phyloP scores from a whole-genome alignment of 2,888 invertebrate genomes.

The Sclerodermus sp. region DNA sequence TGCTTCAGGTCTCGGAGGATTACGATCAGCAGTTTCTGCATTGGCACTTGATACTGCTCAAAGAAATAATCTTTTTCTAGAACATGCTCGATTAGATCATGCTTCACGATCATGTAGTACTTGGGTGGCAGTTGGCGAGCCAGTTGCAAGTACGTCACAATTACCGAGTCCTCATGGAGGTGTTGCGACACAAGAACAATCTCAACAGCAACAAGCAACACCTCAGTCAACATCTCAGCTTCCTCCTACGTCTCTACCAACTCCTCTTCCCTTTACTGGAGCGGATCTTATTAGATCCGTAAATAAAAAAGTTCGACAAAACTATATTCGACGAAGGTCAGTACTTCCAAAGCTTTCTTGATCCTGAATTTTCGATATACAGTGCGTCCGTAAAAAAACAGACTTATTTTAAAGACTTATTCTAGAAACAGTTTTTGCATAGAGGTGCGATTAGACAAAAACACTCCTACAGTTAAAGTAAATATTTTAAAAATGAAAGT shows the following conservation, averaged over 20 bases:
- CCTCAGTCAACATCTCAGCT: constrained; percentile 23
- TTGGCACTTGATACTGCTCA: constrained; percentile 62
- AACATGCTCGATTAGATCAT: constrained; percentile 65
- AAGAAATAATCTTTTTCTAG: constrained; percentile 61
- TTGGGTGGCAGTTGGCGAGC: constrained; percentile 82
- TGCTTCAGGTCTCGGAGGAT: constrained; percentile 43
- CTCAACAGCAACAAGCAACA: constrained; percentile 33
- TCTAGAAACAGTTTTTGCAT: too few relatives aligned
- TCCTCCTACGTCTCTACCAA: constrained; percentile 57
- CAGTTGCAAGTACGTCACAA: constrained; percentile 72
- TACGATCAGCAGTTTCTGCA: constrained; percentile 61
- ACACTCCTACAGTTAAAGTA: too few relatives aligned
- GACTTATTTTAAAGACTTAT: too few relatives aligned
- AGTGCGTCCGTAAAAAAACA: too few relatives aligned
- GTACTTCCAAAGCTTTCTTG: too few relatives aligned
- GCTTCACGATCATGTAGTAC: constrained; percentile 78
- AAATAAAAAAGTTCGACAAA: constrained; percentile 82
- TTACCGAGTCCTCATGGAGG: constrained; percentile 81
- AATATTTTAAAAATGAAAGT: too few relatives aligned
- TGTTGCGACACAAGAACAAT: constrained; percentile 32
- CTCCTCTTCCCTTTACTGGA: constrained; percentile 65
- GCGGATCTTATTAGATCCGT: constrained; percentile 73
- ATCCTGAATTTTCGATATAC: too few relatives aligned
- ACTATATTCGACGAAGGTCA: constrained; percentile 71
- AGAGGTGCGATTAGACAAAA: too few relatives aligned